Evolutionary conservation across 2,797 vertebrate species (phyloP), one percentile per base, ranked within the genome.

Genomic region (Acestrorhynchus altus): DNA sequence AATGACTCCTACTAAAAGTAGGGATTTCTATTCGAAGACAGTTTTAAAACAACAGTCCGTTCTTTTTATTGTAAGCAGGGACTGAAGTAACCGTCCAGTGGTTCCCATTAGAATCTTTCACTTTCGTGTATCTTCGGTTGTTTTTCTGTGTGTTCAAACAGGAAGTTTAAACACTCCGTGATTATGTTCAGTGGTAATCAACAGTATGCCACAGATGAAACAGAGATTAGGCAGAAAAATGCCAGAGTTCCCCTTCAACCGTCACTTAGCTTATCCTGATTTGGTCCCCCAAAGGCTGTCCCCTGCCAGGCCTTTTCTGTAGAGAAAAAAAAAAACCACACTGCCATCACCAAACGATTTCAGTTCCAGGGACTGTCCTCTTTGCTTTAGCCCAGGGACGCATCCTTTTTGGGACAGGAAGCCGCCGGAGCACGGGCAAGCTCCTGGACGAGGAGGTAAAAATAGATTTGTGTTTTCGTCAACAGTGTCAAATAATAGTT

Each of bases 231-330:
- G 52, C 1, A 15, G 10, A 26, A 57, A 57, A 57, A 57, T 7
- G 11, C 11, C 52, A 56, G 52, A 3, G 20, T 12, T 10, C 22
- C 10, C 20, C 52, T 24, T 56, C 12, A 56, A 24, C 24, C 69
- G 51, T 2, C 74, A 54, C 35, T 31, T 59, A 81, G 64, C 76
- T 70, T 71, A 59, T 76, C 66, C 72, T 61, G 76, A 79, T 77
- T 79, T 67, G 67, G 76, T 78, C 76, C 65, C 67, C 73, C 54
- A 28, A 52, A 68, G 16, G n/a, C 13, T 35, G 44, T 24, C 18
- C 28, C 56, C 60, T 26, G 26, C 61, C 12, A 12, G 11, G 15
- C n/a, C 1, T 12, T 26, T 35, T 51, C 67, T 31, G 31, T 57
- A 39, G 12, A 66, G 18, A 26, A 54, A 54, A 3, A n/a, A n/a